phyloP scores from a whole-genome alignment of 23 tunicate species.

The Oikopleura albicans region DNA sequence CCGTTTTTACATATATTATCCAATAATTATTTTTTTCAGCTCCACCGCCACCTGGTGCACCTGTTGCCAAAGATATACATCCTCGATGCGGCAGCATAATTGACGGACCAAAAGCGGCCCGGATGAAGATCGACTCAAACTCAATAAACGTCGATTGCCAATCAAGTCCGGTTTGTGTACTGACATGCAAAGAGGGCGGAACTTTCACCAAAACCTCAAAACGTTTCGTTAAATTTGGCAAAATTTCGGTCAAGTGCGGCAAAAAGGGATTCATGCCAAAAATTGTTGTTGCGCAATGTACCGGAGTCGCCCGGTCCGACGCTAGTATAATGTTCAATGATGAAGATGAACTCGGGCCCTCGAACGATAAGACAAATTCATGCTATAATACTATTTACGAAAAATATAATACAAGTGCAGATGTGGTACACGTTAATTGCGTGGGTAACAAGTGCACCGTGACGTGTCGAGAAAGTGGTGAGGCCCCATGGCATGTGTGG shows the following conservation, averaged over 20 bases:
- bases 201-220: background rate
- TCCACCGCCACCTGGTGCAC: background rate
- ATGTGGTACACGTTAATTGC: background rate
- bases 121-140: background rate
- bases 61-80: background rate
- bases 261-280: conserved; percentile 7
- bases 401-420: background rate
- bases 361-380: background rate
- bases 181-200: background rate
- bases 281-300: background rate
- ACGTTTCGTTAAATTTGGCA: background rate
- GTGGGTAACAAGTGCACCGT: background rate
- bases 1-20: no score
- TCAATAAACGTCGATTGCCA: background rate
- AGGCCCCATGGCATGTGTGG: background rate
- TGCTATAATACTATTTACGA: conserved; percentile 1
- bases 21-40: background rate
- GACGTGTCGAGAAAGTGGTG: background rate
- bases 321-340: background rate
- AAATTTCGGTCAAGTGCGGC: background rate
- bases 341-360: background rate
- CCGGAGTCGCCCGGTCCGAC: background rate
- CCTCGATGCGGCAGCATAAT: background rate
- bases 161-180: background rate
- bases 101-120: background rate